phyloP scores from a whole-genome alignment of 1,140 invertebrate genomes.

The Telenomus remus region DNA sequence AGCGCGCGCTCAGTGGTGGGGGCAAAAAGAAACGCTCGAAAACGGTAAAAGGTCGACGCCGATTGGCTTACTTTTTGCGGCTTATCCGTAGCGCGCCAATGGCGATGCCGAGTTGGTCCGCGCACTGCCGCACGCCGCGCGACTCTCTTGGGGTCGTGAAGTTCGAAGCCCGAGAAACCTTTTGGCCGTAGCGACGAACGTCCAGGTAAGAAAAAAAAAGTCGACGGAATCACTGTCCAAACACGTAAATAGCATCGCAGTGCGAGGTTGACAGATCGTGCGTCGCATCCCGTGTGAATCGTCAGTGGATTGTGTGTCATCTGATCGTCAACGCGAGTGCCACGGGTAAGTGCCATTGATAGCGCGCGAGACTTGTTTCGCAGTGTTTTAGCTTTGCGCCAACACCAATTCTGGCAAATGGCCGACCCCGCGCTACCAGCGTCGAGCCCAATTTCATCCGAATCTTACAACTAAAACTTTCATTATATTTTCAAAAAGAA shows the following conservation, averaged over 20 bases:
- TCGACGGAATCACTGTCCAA: slow-evolving; percentile 10
- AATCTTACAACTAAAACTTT: no score
- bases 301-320: slow-evolving; percentile 16
- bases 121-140: slow-evolving; percentile 76
- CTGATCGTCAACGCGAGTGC: slow-evolving; percentile 41
- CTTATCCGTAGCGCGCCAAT: slow-evolving; percentile 80
- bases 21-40: slow-evolving; percentile 75
- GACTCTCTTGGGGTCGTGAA: slow-evolving; percentile 80
- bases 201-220: slow-evolving; percentile 78
- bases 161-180: slow-evolving; percentile 78
- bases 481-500: no score
- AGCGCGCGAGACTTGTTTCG: slow-evolving; percentile 50
- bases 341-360: slow-evolving; percentile 48
- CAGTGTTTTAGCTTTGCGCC: slow-evolving; percentile 66
- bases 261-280: slow-evolving; percentile 73
- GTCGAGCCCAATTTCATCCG: no score
- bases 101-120: slow-evolving; percentile 71
- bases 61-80: slow-evolving; percentile 80
- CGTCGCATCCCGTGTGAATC: slow-evolving; percentile 9
- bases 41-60: slow-evolving; percentile 70
- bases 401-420: slow-evolving; percentile 72
- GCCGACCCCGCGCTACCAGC: slow-evolving; percentile 60
- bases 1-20: slow-evolving; percentile 51
- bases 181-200: slow-evolving; percentile 76
- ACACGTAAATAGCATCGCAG: slow-evolving; percentile 72